Conservation (phyloP, 2,113 vertebrate genomes). For the Psettodes erumei region DNA sequence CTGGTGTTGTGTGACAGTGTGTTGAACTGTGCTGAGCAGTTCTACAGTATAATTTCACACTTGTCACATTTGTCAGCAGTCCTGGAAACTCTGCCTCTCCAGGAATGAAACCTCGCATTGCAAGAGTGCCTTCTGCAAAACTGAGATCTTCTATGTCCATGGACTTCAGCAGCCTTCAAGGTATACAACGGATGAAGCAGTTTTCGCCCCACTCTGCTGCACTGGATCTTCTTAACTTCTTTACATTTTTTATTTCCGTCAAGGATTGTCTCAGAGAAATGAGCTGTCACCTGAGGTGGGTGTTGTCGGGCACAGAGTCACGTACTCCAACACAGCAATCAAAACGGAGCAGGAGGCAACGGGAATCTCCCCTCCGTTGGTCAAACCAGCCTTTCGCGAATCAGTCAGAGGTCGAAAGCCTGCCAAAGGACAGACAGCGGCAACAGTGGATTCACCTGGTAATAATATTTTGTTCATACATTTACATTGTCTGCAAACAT, state of each 20-base stretch:
- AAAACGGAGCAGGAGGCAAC: slow-evolving; percentile 80
- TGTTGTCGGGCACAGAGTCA: slow-evolving; percentile 83
- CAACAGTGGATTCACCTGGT: neutral
- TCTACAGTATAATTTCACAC: slow-evolving; percentile 20
- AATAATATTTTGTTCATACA: neutral
- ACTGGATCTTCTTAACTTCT: neutral
- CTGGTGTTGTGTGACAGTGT: neutral
- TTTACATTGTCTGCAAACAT: slow-evolving; percentile 2
- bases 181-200: slow-evolving; percentile 80
- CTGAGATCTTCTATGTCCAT: slow-evolving; percentile 69
- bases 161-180: slow-evolving; percentile 80
- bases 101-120: slow-evolving; percentile 78
- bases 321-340: slow-evolving; percentile 78
- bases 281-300: slow-evolving; percentile 76
- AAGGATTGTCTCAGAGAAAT: slow-evolving; percentile 73
- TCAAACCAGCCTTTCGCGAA: slow-evolving; percentile 78
- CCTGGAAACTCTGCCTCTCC: slow-evolving; percentile 83
- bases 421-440: slow-evolving; percentile 83
- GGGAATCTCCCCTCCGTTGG: slow-evolving; percentile 59
- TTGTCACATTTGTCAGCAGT: slow-evolving; percentile 74
- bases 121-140: slow-evolving; percentile 79
- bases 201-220: neutral
- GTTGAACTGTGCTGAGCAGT: slow-evolving; percentile 6
- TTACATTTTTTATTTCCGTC: neutral
- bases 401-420: slow-evolving; percentile 80